These are phyloP conservation scores for Ovis canadensis DNA, from an alignment of 2,113 vertebrate genomes.

Conservation along the genomic window DNA sequence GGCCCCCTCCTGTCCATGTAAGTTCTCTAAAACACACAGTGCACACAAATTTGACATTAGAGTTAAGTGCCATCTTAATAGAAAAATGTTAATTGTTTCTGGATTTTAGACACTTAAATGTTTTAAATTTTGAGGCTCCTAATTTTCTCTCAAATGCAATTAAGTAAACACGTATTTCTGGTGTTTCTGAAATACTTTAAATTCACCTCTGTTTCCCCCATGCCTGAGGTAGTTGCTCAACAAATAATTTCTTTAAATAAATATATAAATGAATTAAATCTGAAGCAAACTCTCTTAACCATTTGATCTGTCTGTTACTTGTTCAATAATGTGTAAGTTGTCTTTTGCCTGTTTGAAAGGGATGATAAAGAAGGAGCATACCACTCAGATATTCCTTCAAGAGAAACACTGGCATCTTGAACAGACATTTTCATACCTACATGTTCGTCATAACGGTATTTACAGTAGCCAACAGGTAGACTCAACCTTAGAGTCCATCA, in stretches of 20 bases:
- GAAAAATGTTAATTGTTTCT: background rate
- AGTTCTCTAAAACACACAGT: accelerated
- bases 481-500: background rate
- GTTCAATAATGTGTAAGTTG: background rate
- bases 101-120: background rate
- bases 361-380: background rate
- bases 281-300: background rate
- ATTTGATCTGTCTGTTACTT: background rate
- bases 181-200: constrained; percentile 1
- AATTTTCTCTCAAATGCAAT: background rate
- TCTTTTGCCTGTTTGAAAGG: background rate
- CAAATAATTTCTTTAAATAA: background rate
- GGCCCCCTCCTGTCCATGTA: too few relatives aligned
- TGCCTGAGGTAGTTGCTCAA: background rate
- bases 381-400: background rate
- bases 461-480: background rate
- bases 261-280: background rate
- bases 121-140: background rate
- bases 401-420: background rate
- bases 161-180: background rate
- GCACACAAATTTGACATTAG: background rate
- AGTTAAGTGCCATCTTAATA: background rate
- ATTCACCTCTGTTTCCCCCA: background rate
- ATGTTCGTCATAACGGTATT: background rate
- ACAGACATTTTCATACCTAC: background rate